phyloP scores from a whole-genome alignment of 2,113 vertebrate species.

The Odocoileus hemionus region DNA sequence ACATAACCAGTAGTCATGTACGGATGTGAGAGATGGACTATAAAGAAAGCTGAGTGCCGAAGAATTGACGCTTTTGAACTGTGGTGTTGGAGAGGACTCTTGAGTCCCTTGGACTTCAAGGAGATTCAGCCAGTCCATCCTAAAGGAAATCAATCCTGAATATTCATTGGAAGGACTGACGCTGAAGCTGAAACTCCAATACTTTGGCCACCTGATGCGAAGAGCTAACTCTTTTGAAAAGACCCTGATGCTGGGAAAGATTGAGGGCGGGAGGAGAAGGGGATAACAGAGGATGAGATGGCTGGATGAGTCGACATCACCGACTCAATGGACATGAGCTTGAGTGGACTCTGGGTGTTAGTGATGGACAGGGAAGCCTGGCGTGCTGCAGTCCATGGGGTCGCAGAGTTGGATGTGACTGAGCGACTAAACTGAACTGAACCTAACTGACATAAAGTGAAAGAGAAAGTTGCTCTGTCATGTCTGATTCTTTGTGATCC shows the following conservation, averaged over 20 bases:
- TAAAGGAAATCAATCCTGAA: background rate
- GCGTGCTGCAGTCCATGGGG: background rate
- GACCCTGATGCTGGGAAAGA: background rate
- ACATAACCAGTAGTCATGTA: background rate
- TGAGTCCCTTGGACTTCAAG: background rate
- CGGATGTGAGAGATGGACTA: background rate
- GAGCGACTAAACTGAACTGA: background rate
- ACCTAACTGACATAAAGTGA: background rate
- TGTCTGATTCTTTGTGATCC: background rate
- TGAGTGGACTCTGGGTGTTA: background rate
- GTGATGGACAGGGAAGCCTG: background rate
- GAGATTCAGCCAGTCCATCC: background rate
- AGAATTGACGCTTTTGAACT: background rate
- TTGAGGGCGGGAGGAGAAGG: background rate
- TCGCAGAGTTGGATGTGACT: fast-evolving
- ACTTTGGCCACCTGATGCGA: background rate
- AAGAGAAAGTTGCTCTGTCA: background rate
- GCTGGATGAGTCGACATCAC: background rate
- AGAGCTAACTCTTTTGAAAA: background rate
- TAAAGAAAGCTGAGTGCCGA: background rate
- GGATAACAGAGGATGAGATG: background rate
- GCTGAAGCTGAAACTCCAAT: background rate
- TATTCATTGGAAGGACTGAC: background rate
- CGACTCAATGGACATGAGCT: background rate
- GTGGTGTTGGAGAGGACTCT: background rate